Conservation (phyloP, 35 echinoderm and acorn worm genomes). For the Ptychodera flava region DNA sequence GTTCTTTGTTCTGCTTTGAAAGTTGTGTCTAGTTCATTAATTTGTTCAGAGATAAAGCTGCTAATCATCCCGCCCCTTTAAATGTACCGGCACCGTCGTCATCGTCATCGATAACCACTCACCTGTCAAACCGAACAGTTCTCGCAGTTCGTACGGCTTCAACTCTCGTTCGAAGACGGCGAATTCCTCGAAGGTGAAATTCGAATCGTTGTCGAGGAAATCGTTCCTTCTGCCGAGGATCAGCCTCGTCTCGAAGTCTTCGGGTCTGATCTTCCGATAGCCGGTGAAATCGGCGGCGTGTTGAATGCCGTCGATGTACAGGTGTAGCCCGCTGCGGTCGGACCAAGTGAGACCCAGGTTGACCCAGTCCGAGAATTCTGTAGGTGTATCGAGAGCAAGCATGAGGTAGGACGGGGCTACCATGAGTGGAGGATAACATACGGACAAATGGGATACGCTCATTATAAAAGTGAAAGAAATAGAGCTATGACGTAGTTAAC, state of each 20-base stretch:
- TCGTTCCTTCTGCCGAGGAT: constrained; percentile 83
- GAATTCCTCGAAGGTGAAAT: constrained; percentile 74
- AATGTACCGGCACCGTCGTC: too few relatives aligned
- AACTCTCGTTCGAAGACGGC: constrained; percentile 44
- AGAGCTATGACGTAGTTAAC: too few relatives aligned
- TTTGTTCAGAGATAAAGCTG: too few relatives aligned
- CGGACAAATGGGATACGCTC: too few relatives aligned
- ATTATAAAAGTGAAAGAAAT: too few relatives aligned
- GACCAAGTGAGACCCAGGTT: constrained; percentile 71
- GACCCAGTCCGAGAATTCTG: constrained; percentile 50
- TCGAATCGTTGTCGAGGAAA: constrained; percentile 52
- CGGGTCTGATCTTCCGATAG: constrained; percentile 54
- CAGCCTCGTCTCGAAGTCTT: constrained; percentile 42
- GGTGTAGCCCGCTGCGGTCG: constrained; percentile 35
- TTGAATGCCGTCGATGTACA: constrained; percentile 58
- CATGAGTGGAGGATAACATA: too few relatives aligned
- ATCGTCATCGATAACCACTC: too few relatives aligned
- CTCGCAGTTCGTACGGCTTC: constrained; percentile 57
- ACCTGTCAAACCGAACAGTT: constrained; percentile 52
- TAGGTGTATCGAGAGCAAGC: too few relatives aligned
- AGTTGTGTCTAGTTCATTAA: too few relatives aligned
- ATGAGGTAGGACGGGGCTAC: too few relatives aligned
- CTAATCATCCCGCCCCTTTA: too few relatives aligned
- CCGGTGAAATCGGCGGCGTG: constrained; percentile 57
- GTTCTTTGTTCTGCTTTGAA: too few relatives aligned